Percentiles rank a stretch among this genome's conserved stretches.
These are phyloP conservation scores for Neria commutata DNA, from an alignment of 2,888 invertebrate genomes.

Conservation along the genomic window DNA sequence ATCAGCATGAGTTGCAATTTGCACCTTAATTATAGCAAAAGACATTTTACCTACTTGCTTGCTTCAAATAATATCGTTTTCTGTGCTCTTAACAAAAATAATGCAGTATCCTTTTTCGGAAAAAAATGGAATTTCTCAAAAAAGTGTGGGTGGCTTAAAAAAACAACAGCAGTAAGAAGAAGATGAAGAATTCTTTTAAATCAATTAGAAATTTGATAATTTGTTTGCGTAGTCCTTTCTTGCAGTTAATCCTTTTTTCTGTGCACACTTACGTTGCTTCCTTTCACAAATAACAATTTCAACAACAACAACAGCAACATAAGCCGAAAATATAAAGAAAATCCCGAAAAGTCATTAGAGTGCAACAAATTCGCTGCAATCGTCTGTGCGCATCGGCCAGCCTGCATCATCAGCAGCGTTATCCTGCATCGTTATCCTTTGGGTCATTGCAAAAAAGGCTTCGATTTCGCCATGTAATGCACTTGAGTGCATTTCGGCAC, in stretches of 20 bases:
- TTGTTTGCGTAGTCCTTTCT: too few relatives aligned
- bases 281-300: neutral
- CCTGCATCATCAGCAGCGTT: too few relatives aligned
- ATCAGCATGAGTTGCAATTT: neutral
- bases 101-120: too few relatives aligned
- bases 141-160: conserved; percentile 47
- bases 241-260: conserved; percentile 5
- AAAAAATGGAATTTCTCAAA: too few relatives aligned
- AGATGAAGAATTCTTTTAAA: neutral
- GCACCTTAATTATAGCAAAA: neutral
- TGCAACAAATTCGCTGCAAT: conserved; percentile 34
- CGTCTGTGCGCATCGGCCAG: conserved; percentile 33
- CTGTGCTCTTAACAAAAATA: neutral
- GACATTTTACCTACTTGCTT: neutral
- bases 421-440: too few relatives aligned
- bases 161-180: too few relatives aligned
- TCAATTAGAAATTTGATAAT: neutral
- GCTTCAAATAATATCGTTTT: neutral
- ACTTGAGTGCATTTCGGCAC: conserved; percentile 41
- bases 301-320: neutral
- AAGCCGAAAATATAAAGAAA: conserved; percentile 28
- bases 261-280: too few relatives aligned
- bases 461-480: conserved; percentile 44
- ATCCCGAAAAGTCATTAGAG: conserved; percentile 39
- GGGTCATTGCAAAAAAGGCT: conserved; percentile 30